Conservation (phyloP, 1,140 invertebrate species). For the Daktulosphaira vitifoliae region DNA sequence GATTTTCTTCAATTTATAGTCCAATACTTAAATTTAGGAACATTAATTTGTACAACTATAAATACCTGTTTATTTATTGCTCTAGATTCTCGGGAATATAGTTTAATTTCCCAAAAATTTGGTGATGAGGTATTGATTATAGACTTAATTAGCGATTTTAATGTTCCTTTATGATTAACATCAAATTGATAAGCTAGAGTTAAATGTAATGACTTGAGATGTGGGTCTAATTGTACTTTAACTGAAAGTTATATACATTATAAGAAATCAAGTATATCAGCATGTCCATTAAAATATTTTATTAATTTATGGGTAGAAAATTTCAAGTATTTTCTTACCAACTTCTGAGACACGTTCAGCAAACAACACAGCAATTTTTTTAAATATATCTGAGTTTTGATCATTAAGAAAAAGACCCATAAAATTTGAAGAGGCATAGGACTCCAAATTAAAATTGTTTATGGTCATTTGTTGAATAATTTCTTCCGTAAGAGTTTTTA, state of each 20-base stretch:
- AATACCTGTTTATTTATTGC: slow-evolving; percentile 63
- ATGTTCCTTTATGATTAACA: slow-evolving; percentile 55
- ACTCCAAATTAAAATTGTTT: slow-evolving; percentile 58
- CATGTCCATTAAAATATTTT: no score
- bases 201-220: slow-evolving; percentile 75
- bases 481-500: slow-evolving; percentile 60
- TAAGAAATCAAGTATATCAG: no score
- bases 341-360: slow-evolving; percentile 64
- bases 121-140: slow-evolving; percentile 55
- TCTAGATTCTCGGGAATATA: slow-evolving; percentile 74
- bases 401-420: slow-evolving; percentile 78
- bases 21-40: no score
- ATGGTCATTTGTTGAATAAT: slow-evolving; percentile 45
- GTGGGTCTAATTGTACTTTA: slow-evolving; percentile 63
- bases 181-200: slow-evolving; percentile 83
- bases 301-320: no score
- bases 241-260: no score
- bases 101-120: slow-evolving; percentile 70
- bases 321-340: no score
- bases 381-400: slow-evolving; percentile 64
- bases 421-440: slow-evolving; percentile 74
- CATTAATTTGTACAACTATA: not conserved
- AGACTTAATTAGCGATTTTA: slow-evolving; percentile 61
- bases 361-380: slow-evolving; percentile 63
- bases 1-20: no score